Evolutionary conservation across 2,797 vertebrate genomes (phyloP), one percentile per base, ranked within the genome.

Genomic region (Phataginus tetradactyla): DNA sequence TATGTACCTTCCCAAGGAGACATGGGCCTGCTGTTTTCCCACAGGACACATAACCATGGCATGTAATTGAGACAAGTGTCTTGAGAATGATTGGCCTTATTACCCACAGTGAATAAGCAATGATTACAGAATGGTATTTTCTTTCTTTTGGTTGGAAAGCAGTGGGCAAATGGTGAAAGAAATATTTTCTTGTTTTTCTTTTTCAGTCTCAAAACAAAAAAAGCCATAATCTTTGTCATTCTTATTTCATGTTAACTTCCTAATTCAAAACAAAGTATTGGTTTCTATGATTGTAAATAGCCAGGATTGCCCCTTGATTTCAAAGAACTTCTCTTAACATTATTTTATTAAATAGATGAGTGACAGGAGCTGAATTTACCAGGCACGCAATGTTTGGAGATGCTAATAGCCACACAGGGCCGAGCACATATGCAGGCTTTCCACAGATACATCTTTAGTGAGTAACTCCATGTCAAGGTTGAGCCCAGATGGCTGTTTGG

Each of bases 141-240:
- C 34, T 85, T 90, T 93, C 61, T 94, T 91, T 88, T 71, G 27
- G 12, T 88, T 96, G 34, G 5, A 72, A 97, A 97, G 57, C 23
- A 72, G 2, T 94, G 63, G 92, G 75, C 55, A 88, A 64, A 71
- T 90, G 71, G 74, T 45, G 37, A 94, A 94, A 92, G 63, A 39
- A 77, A 81, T 75, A 14, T 69, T 63, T 80, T 59, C 6, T 69
- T 77, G 13, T 78, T 74, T 68, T 42, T 53, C 61, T 94, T 90
- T 68, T 55, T 21, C 3, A 39, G 34, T 86, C 18, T 93, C 32
- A 51, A 86, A 78, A 57, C 23, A 27, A 69, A 81, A 74, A 93
- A 59, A 6, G 7, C 37, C 66, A 42, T 74, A n/a, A 32, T 90
- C 15, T 95, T 95, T 45, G 12, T 77, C 37, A 66, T 96, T 90